Evolutionary conservation across 2,797 vertebrate genomes (phyloP), one percentile per base, ranked within the genome.

Genomic region (Novumbra hubbsi): DNA sequence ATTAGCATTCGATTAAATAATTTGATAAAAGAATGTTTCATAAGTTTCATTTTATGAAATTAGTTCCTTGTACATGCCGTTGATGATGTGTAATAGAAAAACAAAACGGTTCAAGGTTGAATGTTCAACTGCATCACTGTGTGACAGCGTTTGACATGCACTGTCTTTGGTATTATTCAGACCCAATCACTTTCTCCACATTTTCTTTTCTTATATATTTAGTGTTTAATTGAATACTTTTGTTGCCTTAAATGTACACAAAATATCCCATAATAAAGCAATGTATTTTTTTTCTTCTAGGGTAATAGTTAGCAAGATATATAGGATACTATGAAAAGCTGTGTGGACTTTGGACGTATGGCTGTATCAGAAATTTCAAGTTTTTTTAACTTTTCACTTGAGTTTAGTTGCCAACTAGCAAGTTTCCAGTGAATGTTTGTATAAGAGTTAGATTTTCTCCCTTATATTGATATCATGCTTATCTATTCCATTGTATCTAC

Each of bases 391-490:
- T 45, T 27, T 60, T 60, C 12, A 60, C 55, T 60, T 55, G 7
- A 14, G 3, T 24, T 27, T 60, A 21, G 21, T 24, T 4, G 55
- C 9, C 67, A 81, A 72, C 81, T 76, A 74, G 15, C 16, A 6
- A 80, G 63, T 75, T 77, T 72, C 57, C 76, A 80, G 75, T 74
- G 17, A 28, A 57, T 72, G 45, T 82, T 83, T 79, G 76, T 73
- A 68, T 68, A 70, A 73, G 68, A 69, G 45, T 27, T n/a, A 17
- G 45, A 41, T 50, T 79, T 80, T 62, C 71, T 45, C 57, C 80
- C 78, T 73, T 78, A 81, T 83, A 85, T 73, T 79, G 82, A 86
- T 83, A 76, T 84, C 81, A 87, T 76, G 76, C 73, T 78, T 75
- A 70, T 84, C 79, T 65, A 73, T 57, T 80, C 78, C 76, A 82